Evolutionary conservation across 2,888 invertebrate genomes (phyloP), one percentile per base, ranked within the genome.

Genomic region (Zeuzera pyrina): DNA sequence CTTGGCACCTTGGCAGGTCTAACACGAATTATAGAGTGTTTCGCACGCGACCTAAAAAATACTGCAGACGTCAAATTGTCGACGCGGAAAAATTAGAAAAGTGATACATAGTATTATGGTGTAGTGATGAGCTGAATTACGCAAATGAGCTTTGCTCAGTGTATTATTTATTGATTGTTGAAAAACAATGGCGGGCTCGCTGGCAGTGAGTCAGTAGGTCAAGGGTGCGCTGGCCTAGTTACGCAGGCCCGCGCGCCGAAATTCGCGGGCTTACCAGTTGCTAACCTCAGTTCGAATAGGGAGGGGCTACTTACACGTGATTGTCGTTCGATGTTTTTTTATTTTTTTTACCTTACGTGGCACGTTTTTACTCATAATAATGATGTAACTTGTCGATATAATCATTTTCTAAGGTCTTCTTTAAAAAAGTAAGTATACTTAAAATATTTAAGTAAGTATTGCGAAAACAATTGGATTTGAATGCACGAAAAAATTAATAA

Each of bases 91-190:
- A 69, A 60, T 33, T 33, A 31, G n/a, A 52, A 53, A 66, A 62
- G 49, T 57, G 56, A 56, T 50, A 44, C 56, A 56, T 41, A 49
- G 49, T 43, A 58, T n/a, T n/a, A n/a, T 55, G 60, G 49, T 50
- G 47, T 38, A 38, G 44, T 56, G 74, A 72, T 69, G 70, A 63
- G 64, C 49, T 42, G 39, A 47, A 60, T 78, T 77, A 68, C 73
- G 77, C 69, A 78, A 78, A 71, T 56, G 59, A 70, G 69, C 71
- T 71, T 71, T 62, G 64, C 66, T 61, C 63, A 54, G 68, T 67
- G 70, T 77, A 78, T 76, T 81, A 77, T 76, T 77, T 81, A 81
- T 81, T 79, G 79, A 81, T 81, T 78, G 79, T 79, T 77, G 72
- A 73, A 77, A 77, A 78, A 81, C 79, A 79, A 81, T 79, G 74